Evolutionary conservation across 2,888 invertebrate species (phyloP), one percentile per base, ranked within the genome.

Genomic region (Troides aeacus): DNA sequence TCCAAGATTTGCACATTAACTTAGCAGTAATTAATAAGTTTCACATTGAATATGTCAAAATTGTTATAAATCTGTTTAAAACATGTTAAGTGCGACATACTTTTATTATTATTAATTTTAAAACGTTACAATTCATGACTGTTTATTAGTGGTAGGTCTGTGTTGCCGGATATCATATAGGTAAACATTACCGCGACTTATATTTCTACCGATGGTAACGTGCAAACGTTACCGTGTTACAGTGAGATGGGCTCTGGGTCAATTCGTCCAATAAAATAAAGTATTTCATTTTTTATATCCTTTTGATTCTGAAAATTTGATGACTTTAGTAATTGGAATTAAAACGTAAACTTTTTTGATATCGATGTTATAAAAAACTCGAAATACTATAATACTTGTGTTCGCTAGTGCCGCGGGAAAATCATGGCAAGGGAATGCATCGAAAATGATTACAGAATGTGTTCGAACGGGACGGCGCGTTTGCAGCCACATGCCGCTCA

Each of bases 391-490:
- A 86, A 84, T 80, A 78, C 77, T 78, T 74, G 76, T 75, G 74
- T 85, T 84, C 78, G 77, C 83, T 81, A 86, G 85, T 87, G 85
- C 83, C 84, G 86, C 84, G 84, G 85, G 86, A 90, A 91, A 92
- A 92, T 92, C 92, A 90, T 90, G 85, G 86, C 88, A 86, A 84
- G 87, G 83, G 92, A 92, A 92, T 92, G 92, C 92, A 91, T 90
- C 89, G 89, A 90, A 92, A 91, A 92, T 92, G 87, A 91, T 91
- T 89, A 91, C 85, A 87, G 88, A 90, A 92, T 90, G 90, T 88
- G 89, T 78, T 77, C 73, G 89, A 92, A 84, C 75, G 88, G 83
- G 92, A 92, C 82, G 76, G 88, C 77, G 80, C 83, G 86, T 90
- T 84, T 90, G 90, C 90, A 91, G 87, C 87, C 86, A 83, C 86